Percentiles rank a stretch among this genome's conserved stretches.
Conservation (phyloP, 2,797 vertebrate species). For the Sus cebifrons region DNA sequence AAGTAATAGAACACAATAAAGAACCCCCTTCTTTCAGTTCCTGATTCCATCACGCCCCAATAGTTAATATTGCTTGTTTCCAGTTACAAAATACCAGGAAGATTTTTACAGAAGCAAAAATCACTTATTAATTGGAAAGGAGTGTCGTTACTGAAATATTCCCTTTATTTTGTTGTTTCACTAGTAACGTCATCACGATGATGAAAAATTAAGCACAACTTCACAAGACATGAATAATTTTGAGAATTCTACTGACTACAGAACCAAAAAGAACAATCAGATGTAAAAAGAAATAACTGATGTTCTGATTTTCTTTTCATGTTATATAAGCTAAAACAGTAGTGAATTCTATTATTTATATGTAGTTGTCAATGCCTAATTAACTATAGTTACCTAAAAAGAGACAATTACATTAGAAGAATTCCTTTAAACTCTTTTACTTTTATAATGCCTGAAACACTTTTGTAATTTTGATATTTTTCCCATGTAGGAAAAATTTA, state of each 20-base stretch:
- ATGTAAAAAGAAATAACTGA: constrained; percentile 12
- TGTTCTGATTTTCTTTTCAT: constrained; percentile 48
- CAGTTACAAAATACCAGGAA: not conserved
- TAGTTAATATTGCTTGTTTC: not conserved
- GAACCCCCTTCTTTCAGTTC: not conserved
- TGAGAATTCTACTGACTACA: not conserved
- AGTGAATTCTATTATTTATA: not conserved
- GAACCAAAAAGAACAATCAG: not conserved
- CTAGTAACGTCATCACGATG: not conserved
- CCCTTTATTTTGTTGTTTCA: constrained; percentile 16
- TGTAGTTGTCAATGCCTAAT: constrained; percentile 1
- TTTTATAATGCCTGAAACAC: constrained; percentile 21
- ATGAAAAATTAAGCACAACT: not conserved
- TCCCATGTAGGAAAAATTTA: constrained; percentile 60
- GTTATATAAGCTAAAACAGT: constrained; percentile 6
- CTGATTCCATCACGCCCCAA: not conserved
- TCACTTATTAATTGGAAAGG: not conserved
- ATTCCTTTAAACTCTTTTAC: constrained; percentile 25
- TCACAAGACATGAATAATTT: not conserved
- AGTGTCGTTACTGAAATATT: not conserved
- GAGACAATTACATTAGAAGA: not conserved
- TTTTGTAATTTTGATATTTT: constrained; percentile 41
- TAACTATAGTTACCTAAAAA: constrained; percentile 43
- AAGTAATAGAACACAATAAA: not conserved
- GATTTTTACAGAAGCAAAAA: constrained; percentile 13